Evolutionary conservation across 1,140 invertebrate genomes (phyloP).

Genomic region (Megathymus violae): DNA sequence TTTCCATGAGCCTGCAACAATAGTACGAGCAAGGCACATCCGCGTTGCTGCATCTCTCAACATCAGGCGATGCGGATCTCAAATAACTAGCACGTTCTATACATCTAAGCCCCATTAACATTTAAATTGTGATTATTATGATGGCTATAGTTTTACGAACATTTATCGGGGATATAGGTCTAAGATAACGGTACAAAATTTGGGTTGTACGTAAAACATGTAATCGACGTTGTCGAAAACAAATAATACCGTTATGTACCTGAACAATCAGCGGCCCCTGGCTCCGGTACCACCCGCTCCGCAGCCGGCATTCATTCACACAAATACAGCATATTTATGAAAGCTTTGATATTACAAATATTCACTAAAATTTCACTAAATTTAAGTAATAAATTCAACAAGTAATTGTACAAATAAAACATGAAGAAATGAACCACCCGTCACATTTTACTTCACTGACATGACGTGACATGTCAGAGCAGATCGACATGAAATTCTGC

Average conservation of each 20-base stretch:
- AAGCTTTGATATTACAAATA: conserved; percentile 40
- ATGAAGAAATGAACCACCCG: conserved; percentile 58
- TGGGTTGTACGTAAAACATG: conserved; percentile 36
- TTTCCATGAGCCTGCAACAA: conserved; percentile 22
- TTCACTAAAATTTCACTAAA: conserved; percentile 60
- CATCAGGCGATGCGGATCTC: conserved; percentile 24
- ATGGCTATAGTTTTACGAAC: neutral
- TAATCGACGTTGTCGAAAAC: conserved; percentile 73
- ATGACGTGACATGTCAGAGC: too few relatives aligned
- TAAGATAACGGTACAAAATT: conserved; percentile 7
- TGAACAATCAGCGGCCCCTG: conserved; percentile 58
- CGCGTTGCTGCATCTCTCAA: conserved; percentile 27
- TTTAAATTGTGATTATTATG: neutral
- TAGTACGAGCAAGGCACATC: conserved; percentile 14
- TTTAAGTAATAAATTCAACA: conserved; percentile 75
- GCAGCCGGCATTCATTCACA: conserved; percentile 46
- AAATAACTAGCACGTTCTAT: neutral
- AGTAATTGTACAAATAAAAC: conserved; percentile 75
- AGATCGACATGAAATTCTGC: conserved; percentile 1
- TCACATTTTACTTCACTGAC: conserved; percentile 69
- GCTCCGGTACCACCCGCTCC: conserved; percentile 43
- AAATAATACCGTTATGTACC: conserved; percentile 76
- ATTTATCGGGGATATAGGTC: neutral
- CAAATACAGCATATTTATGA: conserved; percentile 62
- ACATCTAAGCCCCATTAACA: neutral